These are phyloP conservation scores for Dioctria rufipes DNA, from an alignment of 2,888 invertebrate species.

Conservation along the genomic window DNA sequence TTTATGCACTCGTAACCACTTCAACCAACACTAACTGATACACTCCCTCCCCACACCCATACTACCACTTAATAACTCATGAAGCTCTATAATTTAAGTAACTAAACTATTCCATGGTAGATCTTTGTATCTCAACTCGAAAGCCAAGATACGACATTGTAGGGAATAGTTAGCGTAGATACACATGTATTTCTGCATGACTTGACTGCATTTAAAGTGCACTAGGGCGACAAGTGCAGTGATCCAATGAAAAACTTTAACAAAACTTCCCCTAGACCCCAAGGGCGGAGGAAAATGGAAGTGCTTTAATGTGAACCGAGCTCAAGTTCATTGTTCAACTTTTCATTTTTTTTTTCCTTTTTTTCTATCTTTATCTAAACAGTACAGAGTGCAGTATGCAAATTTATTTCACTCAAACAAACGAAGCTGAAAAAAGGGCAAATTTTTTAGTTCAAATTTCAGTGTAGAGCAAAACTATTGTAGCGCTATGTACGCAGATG, in stretches of 20 bases:
- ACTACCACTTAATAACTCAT: slow-evolving; percentile 36
- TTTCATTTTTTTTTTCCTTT: slow-evolving; percentile 7
- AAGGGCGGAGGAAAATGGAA: background rate
- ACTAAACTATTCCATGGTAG: background rate
- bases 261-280: slow-evolving; percentile 12
- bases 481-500: background rate
- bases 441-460: slow-evolving; percentile 45
- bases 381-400: slow-evolving; percentile 40
- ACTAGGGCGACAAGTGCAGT: slow-evolving; percentile 23
- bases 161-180: background rate
- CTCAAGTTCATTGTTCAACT: background rate
- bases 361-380: slow-evolving; percentile 26
- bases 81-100: background rate
- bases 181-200: slow-evolving; percentile 23
- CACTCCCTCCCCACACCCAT: no score
- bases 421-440: slow-evolving; percentile 12
- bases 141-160: background rate
- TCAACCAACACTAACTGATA: background rate
- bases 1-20: slow-evolving; percentile 39
- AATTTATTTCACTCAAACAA: slow-evolving; percentile 43
- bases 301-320: slow-evolving; percentile 19
- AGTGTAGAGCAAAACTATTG: background rate
- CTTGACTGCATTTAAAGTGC: slow-evolving; percentile 3
- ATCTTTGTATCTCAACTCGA: background rate
- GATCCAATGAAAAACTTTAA: slow-evolving; percentile 18